Base-by-base conservation (phyloP, 1,140 invertebrate species). In the Scaptomyza pallida region DNA sequence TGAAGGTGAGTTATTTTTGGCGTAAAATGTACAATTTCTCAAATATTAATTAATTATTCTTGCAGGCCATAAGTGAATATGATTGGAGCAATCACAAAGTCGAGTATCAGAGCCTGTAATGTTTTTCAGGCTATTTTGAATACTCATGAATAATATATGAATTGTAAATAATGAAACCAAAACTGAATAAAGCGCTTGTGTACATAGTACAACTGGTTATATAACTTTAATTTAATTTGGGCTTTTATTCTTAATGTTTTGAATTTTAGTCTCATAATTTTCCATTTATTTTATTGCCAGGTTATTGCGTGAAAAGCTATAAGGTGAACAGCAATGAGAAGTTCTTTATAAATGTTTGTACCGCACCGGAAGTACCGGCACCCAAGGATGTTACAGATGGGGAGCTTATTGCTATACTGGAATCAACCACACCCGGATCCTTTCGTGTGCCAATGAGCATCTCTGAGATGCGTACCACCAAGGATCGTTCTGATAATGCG, bases 361-460 rank as follows among this genome's bases (percentile, higher is more conserved):
- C 94, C 45, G 95, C 95, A 0, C 93, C 94, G 69, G 93, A 94
- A 48, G 95, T 98, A 62, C 96, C 96, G 30, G 91, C 94, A 54
- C 96, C 97, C 2, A 93, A 95, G 83, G 96, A 98, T 75, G 94
- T 98, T 35, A 94, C 94, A 3, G 96, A 97, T 90, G 93, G 94
- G 69, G 93, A 97, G 83, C 92, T 98, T 0, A 86, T 95, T 50
- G 92, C 94, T 51, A 93, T 97, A 45, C 80, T 97, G 15, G 93
- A 94, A 60, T 95, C 95, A 2, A 94, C 97, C 52, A 94, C 95
- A 57, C 93, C 94, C 0, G 93, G 94, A 4, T 93, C 93, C 41
- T 98, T 95, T 89, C 92, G 95, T 51, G 94, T 98, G 43, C 97
- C 97, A 1, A 96, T 98, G 95, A 97, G 96, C 88, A 95, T 98